Conservation (phyloP, 2,797 vertebrate species). For the Alcedo atthis region DNA sequence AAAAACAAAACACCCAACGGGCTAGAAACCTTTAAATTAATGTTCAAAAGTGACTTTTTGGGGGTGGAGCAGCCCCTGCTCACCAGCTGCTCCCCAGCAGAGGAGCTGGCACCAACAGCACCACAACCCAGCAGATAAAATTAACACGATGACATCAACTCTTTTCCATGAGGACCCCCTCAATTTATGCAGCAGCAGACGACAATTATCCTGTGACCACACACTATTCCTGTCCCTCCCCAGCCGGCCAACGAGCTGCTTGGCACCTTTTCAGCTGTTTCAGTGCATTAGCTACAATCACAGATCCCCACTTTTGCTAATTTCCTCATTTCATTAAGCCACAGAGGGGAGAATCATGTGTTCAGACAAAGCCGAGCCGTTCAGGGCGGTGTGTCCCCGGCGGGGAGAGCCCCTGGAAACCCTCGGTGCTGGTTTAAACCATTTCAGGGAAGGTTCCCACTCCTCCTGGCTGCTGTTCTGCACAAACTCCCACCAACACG, state of each 20-base stretch:
- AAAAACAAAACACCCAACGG: slow-evolving; percentile 1
- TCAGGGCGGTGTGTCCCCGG: background rate
- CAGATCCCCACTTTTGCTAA: background rate
- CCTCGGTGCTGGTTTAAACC: background rate
- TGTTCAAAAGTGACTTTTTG: background rate
- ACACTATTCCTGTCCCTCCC: background rate
- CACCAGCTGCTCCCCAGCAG: background rate
- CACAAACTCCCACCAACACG: background rate
- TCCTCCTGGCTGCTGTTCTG: background rate
- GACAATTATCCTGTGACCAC: slow-evolving; percentile 17
- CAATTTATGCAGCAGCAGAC: background rate
- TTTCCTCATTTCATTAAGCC: background rate
- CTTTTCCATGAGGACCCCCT: background rate
- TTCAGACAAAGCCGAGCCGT: background rate
- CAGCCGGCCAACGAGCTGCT: background rate
- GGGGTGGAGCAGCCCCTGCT: slow-evolving; percentile 3
- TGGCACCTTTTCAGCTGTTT: background rate
- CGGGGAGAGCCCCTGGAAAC: background rate
- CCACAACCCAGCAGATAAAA: slow-evolving; percentile 24
- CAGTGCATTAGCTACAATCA: background rate
- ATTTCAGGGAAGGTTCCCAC: background rate
- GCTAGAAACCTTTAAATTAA: background rate
- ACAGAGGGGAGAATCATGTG: fast-evolving
- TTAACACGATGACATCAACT: slow-evolving; percentile 34
- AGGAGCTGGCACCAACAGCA: slow-evolving; percentile 31